A percentile compares a stretch with the other conserved stretches of the same genome.
phyloP scores from a whole-genome alignment of 2,113 vertebrate genomes.

The Pristiophorus japonicus region DNA sequence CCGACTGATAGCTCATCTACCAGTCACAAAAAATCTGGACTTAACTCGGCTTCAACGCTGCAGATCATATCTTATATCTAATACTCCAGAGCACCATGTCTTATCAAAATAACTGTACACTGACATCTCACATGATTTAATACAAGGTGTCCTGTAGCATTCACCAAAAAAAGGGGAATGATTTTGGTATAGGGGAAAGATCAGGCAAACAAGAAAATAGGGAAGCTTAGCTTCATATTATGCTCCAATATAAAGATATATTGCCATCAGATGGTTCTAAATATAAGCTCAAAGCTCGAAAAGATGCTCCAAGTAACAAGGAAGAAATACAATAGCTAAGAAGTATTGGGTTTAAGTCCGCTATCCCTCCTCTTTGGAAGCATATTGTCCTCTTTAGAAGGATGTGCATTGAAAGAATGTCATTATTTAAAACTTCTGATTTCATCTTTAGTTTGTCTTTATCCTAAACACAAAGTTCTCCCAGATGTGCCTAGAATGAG shows the following conservation, averaged over 20 bases:
- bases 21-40: background rate
- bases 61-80: background rate
- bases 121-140: background rate
- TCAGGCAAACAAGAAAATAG: background rate
- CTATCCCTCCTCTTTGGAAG: background rate
- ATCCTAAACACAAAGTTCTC: background rate
- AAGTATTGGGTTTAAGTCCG: background rate
- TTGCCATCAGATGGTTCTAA: background rate
- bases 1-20: background rate
- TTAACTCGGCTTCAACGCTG: background rate
- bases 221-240: background rate
- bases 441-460: background rate
- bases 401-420: background rate
- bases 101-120: background rate
- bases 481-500: background rate
- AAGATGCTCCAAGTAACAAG: background rate
- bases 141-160: background rate
- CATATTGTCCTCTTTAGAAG: background rate
- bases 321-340: background rate
- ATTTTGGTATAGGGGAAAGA: background rate
- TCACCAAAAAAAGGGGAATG: background rate
- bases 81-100: background rate
- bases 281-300: background rate
- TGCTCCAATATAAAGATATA: background rate
- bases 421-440: background rate